Conservation (phyloP, 1,140 invertebrate species). For the Pissodes strobi region DNA sequence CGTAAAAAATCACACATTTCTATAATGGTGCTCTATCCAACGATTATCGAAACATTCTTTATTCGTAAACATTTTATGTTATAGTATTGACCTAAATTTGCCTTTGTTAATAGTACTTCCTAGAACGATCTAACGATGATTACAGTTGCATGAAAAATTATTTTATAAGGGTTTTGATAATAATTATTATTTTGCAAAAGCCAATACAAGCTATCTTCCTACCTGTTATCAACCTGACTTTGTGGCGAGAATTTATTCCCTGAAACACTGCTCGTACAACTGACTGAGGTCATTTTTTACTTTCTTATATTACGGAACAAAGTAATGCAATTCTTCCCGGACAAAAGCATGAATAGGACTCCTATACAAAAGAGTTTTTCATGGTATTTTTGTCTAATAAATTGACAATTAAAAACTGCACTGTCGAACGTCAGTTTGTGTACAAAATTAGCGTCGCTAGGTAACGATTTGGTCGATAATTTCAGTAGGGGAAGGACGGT, state of each 20-base stretch:
- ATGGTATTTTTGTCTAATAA: not conserved
- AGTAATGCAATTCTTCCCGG: not conserved
- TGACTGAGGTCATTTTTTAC: slow-evolving; percentile 19
- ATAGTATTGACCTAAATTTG: no score
- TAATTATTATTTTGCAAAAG: no score
- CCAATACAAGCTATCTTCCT: not conserved
- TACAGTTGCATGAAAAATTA: no score
- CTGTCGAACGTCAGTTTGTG: slow-evolving; percentile 23
- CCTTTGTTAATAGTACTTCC: no score
- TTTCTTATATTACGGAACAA: not conserved
- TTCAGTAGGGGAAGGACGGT: not conserved
- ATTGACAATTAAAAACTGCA: slow-evolving; percentile 28
- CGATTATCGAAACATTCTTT: no score
- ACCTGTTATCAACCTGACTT: slow-evolving; percentile 14
- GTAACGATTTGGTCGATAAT: slow-evolving; percentile 11
- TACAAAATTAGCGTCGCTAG: slow-evolving; percentile 4
- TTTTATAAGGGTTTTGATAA: no score
- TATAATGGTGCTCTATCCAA: no score
- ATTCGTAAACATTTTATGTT: no score
- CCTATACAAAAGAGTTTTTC: not conserved
- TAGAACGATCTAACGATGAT: no score
- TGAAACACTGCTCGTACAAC: slow-evolving; percentile 16
- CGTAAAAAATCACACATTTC: no score
- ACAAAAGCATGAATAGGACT: slow-evolving; percentile 3
- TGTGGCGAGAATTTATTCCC: not conserved